Percentiles rank a stretch among this genome's conserved stretches.
Evolutionary conservation across 2,888 invertebrate species (phyloP).

Genomic region (Microctonus brassicae): DNA sequence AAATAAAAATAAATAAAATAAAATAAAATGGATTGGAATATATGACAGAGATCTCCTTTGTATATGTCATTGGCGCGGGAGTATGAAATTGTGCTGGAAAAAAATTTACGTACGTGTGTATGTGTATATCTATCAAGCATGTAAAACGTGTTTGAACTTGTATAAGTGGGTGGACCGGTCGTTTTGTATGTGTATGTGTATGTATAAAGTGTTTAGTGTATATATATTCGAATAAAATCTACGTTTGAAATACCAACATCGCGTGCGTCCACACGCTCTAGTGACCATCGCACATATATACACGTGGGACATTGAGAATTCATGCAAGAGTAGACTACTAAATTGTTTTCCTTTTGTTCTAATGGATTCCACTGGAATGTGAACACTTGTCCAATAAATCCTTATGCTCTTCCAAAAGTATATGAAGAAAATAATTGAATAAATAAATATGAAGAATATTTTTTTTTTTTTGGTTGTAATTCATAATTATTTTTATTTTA

Average conservation of each 20-base stretch:
- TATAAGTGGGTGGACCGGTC: slow-evolving; percentile 51
- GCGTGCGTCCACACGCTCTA: slow-evolving; percentile 29
- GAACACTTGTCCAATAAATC: neutral
- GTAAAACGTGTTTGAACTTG: slow-evolving; percentile 20
- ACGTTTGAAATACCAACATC: slow-evolving; percentile 27
- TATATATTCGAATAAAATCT: slow-evolving; percentile 39
- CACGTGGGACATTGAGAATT: slow-evolving; percentile 14
- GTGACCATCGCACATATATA: slow-evolving; percentile 12
- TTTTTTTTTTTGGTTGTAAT: neutral
- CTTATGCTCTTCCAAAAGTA: neutral
- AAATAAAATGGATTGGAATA: neutral
- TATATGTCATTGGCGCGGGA: neutral
- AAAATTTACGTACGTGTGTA: neutral
- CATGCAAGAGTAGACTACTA: neutral
- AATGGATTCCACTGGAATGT: neutral
- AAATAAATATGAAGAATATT: neutral
- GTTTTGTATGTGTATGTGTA: slow-evolving; percentile 28
- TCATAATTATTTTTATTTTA: neutral
- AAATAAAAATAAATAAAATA: too few relatives aligned
- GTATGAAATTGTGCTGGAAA: neutral
- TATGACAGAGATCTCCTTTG: neutral
- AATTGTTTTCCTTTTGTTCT: slow-evolving; percentile 8
- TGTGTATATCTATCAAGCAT: slow-evolving; percentile 9
- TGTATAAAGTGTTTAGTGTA: slow-evolving; percentile 6
- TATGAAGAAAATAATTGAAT: neutral